Base-by-base conservation (phyloP, 2,113 vertebrate species). In the Castor canadensis region DNA sequence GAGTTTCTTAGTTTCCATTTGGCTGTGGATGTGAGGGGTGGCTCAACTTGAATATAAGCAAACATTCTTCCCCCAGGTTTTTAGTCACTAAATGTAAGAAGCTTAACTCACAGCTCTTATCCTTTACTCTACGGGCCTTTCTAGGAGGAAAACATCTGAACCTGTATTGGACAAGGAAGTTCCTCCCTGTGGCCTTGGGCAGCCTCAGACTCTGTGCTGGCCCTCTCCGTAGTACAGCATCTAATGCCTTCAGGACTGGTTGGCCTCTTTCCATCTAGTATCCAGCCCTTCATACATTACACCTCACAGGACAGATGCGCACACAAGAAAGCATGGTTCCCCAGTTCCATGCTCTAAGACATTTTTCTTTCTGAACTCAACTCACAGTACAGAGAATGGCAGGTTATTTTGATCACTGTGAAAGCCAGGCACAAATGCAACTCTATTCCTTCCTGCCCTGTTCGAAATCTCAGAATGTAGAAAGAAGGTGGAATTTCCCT, bases 61-160 rank as follows among this genome's bases (percentile, higher is more conserved):
- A 72, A 52, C 47, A 54, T 60, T 93, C 66, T 86, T 91, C n/a
- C 30, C 32, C 35, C 38, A 67, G n/a, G 30, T 86, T 52, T 86
- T 92, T 64, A 88, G 47, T 32, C 40, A 83, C 19, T 64, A 82
- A 77, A 84, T 12, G 49, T 28, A 81, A 52, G 72, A 81, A 64
- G 38, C 73, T 28, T 80, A 66, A 17, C 45, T 76, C 47, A 82
- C 7, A 40, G 49, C 71, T 66, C 69, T 79, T 16, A 35, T 6
- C 24, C 32, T 56, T 90, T 79, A 89, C 45, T 81, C 82, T 32
- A 35, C 32, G 76, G 71, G 4, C 60, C 62, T 96, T 95, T 93
- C 66, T 71, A 49, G 91, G 47, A 93, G 93, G 45, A 83, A 40
- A 64, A 75, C 93, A 79, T 84, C n/a, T 52, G 35, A 83, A 62